Conservation (phyloP, 2,888 invertebrate genomes). For the Schizaphis graminum region DNA sequence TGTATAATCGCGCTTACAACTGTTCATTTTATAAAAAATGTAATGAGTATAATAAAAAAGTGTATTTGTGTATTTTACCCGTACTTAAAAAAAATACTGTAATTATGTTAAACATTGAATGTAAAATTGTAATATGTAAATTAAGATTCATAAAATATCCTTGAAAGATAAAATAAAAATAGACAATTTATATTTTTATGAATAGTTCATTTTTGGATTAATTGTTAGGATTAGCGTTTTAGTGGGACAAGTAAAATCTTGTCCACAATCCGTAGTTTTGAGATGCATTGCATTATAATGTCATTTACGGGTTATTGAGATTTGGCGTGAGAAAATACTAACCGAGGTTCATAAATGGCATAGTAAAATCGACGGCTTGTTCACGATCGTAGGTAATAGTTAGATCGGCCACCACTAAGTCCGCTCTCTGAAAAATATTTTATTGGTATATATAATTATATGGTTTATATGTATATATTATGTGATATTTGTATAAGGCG, state of each 20-base stretch:
- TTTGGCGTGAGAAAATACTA: conserved; percentile 66
- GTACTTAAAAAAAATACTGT: background rate
- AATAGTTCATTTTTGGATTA: background rate
- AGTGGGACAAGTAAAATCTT: background rate
- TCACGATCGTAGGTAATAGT: conserved; percentile 98
- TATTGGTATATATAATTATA: background rate
- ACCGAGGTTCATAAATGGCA: conserved; percentile 98
- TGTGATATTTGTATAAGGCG: background rate
- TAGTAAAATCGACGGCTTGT: conserved; percentile 95
- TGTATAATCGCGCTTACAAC: background rate
- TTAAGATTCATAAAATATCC: background rate
- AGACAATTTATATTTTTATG: background rate
- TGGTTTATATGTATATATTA: background rate
- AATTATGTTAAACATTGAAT: background rate
- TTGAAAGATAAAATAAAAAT: background rate
- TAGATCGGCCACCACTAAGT: conserved; percentile 95
- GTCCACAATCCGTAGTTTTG: background rate
- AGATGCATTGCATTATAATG: background rate
- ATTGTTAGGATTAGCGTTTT: background rate
- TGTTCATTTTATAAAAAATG: background rate
- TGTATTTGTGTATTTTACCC: background rate
- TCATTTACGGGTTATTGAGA: background rate
- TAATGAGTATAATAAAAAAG: background rate
- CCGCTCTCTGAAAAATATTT: conserved; percentile 78
- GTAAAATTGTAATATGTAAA: background rate